Conservation (phyloP, 2,113 vertebrate species). For the Trinectes maculatus region DNA sequence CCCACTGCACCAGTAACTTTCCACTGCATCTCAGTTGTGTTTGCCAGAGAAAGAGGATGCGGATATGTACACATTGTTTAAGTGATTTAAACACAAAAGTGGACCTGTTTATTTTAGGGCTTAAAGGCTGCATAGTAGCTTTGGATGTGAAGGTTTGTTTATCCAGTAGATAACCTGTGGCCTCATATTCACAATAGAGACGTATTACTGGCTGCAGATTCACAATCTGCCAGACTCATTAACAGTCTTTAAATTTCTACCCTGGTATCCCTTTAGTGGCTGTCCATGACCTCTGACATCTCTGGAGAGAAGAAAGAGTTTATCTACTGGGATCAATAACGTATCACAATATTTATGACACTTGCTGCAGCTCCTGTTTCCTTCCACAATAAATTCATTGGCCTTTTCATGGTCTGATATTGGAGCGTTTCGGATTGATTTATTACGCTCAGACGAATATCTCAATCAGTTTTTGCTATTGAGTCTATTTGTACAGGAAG, state of each 20-base stretch:
- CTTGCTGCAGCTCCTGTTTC: conserved; percentile 38
- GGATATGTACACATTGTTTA: neutral
- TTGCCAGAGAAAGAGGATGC: conserved; percentile 22
- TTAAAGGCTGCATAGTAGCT: conserved; percentile 1
- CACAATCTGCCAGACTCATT: neutral
- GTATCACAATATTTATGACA: conserved; percentile 44
- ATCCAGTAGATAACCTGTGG: neutral
- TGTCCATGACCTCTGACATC: conserved; percentile 49
- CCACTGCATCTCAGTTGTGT: conserved; percentile 45
- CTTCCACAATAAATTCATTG: conserved; percentile 27
- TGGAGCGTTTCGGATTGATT: conserved; percentile 29
- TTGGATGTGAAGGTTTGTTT: conserved; percentile 23
- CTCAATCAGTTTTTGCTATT: conserved; percentile 30
- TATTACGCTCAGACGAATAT: conserved; percentile 31
- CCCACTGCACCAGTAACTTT: conserved; percentile 67
- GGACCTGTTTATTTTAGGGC: conserved; percentile 14
- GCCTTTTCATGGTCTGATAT: conserved; percentile 23
- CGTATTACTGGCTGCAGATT: conserved; percentile 12
- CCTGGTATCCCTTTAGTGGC: conserved; percentile 26
- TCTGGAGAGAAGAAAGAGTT: conserved; percentile 13
- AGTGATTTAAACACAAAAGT: conserved; percentile 18
- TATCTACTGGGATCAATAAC: conserved; percentile 42
- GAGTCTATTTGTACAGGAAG: conserved; percentile 19
- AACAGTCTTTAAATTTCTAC: conserved; percentile 20
- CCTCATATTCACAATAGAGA: neutral